Evolutionary conservation across 2,113 vertebrate species (phyloP).

Genomic region (Datnioides undecimradiatus): DNA sequence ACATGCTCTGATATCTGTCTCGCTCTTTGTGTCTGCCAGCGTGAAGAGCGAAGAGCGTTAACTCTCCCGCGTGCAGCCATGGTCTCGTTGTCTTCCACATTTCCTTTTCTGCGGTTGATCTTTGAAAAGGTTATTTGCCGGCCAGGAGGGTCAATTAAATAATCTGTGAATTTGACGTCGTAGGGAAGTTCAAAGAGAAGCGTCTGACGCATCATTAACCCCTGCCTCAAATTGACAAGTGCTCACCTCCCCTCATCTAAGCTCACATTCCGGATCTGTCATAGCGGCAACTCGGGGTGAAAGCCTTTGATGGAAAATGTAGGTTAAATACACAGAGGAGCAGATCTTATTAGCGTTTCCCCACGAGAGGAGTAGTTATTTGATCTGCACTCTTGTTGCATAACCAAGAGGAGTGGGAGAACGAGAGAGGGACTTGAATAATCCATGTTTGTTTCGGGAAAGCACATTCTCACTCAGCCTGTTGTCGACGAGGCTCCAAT

Average conservation of each 20-base stretch:
- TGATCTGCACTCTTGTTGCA: constrained; percentile 75
- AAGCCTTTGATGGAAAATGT: constrained; percentile 81
- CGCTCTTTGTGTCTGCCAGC: constrained; percentile 13
- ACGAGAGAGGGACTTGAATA: constrained; percentile 69
- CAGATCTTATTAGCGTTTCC: constrained; percentile 78
- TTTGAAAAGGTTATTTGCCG: constrained; percentile 20
- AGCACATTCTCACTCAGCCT: constrained; percentile 53
- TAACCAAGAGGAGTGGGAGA: constrained; percentile 71
- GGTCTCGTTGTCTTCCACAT: background rate
- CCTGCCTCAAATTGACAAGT: constrained; percentile 36
- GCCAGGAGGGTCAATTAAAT: constrained; percentile 31
- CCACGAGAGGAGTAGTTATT: constrained; percentile 73
- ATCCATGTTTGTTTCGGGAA: constrained; percentile 78
- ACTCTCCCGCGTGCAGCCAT: background rate
- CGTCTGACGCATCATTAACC: constrained; percentile 51
- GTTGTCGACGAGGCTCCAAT: constrained; percentile 57
- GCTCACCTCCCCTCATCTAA: constrained; percentile 53
- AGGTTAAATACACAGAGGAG: constrained; percentile 84
- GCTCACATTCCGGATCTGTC: constrained; percentile 68
- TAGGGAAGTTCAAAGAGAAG: constrained; percentile 38
- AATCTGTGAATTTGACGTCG: constrained; percentile 8
- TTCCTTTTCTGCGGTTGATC: background rate
- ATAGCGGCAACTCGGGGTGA: constrained; percentile 61
- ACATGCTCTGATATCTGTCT: constrained; percentile 13
- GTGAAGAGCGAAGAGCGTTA: background rate